Base-by-base conservation (phyloP, 2,797 vertebrate genomes). In the Emys orbicularis region DNA sequence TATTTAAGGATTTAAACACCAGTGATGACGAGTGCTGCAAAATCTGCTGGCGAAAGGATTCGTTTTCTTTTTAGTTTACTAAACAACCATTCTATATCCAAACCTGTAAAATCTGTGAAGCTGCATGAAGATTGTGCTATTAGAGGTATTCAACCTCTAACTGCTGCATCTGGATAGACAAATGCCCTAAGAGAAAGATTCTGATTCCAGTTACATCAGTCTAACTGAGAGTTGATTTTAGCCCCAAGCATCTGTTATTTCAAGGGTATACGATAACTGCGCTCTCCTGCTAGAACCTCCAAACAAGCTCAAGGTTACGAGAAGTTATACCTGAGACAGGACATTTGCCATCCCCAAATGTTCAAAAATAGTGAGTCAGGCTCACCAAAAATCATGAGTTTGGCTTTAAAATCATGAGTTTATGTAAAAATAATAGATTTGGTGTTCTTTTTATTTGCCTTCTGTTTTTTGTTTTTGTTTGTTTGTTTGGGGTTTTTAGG, bases 201-300 rank as follows among this genome's bases (percentile, higher is more conserved):
- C 57, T 61, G 57, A 61, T 61, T 61, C 57, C 57, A 29, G 57
- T 29, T 59, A 34, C 29, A 15, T 13, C 57, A 61, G 57, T 59
- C 57, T 41, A 31, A 34, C 29, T 12, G 56, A 61, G 11, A 59
- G 12, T 61, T 61, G 29, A 61, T 61, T 31, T 61, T 61, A 61
- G 57, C 57, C 57, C 29, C 57, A 61, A 61, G 57, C 31, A 3
- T 34, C 27, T 59, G 12, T 61, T 61, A 61, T 61, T 61, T 98
- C 97, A 97, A 97, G 97, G 99, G 99, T 99, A 98, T 99, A 99
- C 98, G 98, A 99, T 99, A 99, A 99, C 99, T 99, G 99, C 98
- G 98, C 99, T 99, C 99, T 99, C 99, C 99, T 99, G 99, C 99
- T 99, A 99, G 99, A 99, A 99, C 98, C 99, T 99, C 99, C 99